Conservation (phyloP, 2,888 invertebrate genomes). For the Nomada lathburiana region DNA sequence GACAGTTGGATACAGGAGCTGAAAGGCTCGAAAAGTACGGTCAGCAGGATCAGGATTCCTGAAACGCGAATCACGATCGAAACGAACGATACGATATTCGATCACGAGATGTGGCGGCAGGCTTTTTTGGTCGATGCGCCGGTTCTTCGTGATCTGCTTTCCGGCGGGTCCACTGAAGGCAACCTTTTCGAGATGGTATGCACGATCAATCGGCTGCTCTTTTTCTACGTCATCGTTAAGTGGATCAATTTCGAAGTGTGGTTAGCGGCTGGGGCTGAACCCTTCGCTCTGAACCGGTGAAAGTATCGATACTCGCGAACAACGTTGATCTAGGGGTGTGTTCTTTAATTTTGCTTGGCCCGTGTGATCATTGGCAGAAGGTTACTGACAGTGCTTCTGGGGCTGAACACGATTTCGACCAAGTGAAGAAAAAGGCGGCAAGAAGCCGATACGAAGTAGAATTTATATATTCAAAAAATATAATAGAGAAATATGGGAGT, state of each 20-base stretch:
- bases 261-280: slow-evolving; percentile 68
- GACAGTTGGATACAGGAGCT: slow-evolving; percentile 35
- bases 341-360: background rate
- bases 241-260: slow-evolving; percentile 78
- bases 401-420: background rate
- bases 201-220: slow-evolving; percentile 76
- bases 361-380: background rate
- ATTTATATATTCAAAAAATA: background rate
- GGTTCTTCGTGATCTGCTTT: slow-evolving; percentile 72
- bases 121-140: slow-evolving; percentile 70
- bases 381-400: background rate
- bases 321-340: background rate
- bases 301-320: background rate
- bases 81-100: slow-evolving; percentile 37
- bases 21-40: background rate
- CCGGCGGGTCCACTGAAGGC: slow-evolving; percentile 65
- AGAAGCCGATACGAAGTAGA: background rate
- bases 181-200: slow-evolving; percentile 70
- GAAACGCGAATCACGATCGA: slow-evolving; percentile 32
- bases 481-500: background rate
- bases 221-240: slow-evolving; percentile 74
- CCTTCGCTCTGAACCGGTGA: slow-evolving; percentile 45
- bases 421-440: background rate
- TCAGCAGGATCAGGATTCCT: slow-evolving; percentile 4
- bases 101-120: slow-evolving; percentile 33